phyloP scores from a whole-genome alignment of 1,140 invertebrate genomes.

The Pteromalus puparum region DNA sequence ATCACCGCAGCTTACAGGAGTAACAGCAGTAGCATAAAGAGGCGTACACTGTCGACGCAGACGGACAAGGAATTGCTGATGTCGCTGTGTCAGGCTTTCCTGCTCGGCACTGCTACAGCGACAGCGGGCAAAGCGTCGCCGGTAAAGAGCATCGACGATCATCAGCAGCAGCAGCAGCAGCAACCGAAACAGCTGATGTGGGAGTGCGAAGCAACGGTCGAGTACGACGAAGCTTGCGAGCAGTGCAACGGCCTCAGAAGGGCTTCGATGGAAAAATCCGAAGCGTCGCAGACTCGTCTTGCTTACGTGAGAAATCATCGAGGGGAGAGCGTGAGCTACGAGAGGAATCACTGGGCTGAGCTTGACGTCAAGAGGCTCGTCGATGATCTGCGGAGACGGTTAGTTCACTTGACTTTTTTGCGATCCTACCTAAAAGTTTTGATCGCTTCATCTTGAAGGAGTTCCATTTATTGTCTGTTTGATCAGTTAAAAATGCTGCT shows the following conservation, averaged over 20 bases:
- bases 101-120: neutral
- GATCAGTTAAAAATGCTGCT: no score
- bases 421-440: no score
- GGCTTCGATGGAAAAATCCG: neutral
- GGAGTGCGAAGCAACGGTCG: neutral
- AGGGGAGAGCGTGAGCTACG: neutral
- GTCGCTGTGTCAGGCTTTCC: slow-evolving; percentile 57
- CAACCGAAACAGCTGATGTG: neutral
- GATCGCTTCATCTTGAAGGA: no score
- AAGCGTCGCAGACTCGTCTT: neutral
- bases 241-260: neutral
- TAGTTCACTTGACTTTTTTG: neutral
- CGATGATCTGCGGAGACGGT: slow-evolving; percentile 50
- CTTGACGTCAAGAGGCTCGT: slow-evolving; percentile 58
- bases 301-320: slow-evolving; percentile 2
- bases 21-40: slow-evolving; percentile 48
- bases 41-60: slow-evolving; percentile 72
- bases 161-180: neutral
- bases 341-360: slow-evolving; percentile 52
- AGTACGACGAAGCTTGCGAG: slow-evolving; percentile 12
- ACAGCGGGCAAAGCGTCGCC: neutral
- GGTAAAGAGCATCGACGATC: neutral
- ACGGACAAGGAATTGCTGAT: slow-evolving; percentile 71
- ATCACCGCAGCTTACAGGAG: slow-evolving; percentile 39
- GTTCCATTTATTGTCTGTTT: no score